phyloP scores from a whole-genome alignment of 2,888 invertebrate genomes.

The Petrolisthes cinctipes region DNA sequence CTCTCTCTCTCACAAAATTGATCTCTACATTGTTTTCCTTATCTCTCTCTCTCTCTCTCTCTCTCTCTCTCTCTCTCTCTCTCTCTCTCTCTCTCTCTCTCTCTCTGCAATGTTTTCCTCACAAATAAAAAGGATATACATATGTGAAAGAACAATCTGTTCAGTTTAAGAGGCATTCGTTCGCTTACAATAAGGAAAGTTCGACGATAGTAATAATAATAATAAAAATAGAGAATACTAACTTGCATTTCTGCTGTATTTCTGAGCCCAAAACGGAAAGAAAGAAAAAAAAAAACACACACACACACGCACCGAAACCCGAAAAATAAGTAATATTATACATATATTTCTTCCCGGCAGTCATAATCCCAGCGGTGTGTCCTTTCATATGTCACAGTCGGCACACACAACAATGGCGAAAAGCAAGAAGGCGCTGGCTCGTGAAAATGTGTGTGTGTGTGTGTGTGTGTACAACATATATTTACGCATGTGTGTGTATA shows the following conservation, averaged over 20 bases:
- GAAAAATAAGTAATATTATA: neutral
- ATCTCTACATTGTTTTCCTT: neutral
- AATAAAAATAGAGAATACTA: no score
- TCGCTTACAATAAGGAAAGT: no score
- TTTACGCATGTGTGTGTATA: no score
- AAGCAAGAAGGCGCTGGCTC: neutral
- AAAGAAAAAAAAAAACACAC: no score
- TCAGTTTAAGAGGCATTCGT: no score
- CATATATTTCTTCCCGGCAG: neutral
- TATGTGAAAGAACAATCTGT: no score
- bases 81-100: neutral
- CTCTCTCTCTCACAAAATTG: neutral
- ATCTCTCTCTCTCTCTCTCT: neutral
- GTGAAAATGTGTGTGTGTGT: no score
- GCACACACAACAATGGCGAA: neutral
- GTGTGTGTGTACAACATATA: no score
- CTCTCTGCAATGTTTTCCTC: neutral
- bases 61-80: neutral
- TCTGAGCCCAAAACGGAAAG: no score
- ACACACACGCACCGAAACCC: neutral
- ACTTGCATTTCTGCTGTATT: no score
- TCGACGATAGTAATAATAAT: no score
- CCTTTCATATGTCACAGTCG: constrained; percentile 8
- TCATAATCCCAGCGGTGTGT: neutral
- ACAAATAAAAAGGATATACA: no score